Conservation (phyloP, 2,113 vertebrate genomes). For the Willisornis vidua region DNA sequence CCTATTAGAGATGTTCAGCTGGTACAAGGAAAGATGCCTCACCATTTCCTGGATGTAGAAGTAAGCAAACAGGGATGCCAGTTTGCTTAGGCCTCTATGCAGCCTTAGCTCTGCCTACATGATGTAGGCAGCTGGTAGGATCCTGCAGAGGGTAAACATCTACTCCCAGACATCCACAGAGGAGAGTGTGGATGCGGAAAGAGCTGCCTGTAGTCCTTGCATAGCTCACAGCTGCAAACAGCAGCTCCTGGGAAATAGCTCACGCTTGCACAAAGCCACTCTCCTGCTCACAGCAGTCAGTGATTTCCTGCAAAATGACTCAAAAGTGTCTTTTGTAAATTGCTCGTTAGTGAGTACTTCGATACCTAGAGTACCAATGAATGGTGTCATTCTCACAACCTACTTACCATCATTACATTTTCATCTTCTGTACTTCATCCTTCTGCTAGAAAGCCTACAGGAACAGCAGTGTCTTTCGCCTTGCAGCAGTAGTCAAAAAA, state of each 20-base stretch:
- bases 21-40: neutral
- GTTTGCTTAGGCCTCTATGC: neutral
- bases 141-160: neutral
- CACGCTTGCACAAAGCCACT: neutral
- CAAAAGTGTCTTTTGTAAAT: neutral
- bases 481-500: neutral
- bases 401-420: neutral
- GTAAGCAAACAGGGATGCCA: neutral
- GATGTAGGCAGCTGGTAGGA: neutral
- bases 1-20: neutral
- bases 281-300: neutral
- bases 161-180: neutral
- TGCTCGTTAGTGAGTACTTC: neutral
- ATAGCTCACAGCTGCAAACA: rapidly evolving
- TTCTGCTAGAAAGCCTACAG: neutral
- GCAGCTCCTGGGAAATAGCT: neutral
- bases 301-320: slow-evolving; percentile 1
- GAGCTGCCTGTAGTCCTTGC: neutral
- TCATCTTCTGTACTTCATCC: neutral
- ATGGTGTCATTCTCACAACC: neutral
- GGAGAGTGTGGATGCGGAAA: neutral
- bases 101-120: neutral
- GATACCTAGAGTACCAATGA: neutral
- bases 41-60: neutral
- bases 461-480: neutral